Evolutionary conservation across 2,113 vertebrate genomes (phyloP).

Genomic region (Mirounga angustirostris): DNA sequence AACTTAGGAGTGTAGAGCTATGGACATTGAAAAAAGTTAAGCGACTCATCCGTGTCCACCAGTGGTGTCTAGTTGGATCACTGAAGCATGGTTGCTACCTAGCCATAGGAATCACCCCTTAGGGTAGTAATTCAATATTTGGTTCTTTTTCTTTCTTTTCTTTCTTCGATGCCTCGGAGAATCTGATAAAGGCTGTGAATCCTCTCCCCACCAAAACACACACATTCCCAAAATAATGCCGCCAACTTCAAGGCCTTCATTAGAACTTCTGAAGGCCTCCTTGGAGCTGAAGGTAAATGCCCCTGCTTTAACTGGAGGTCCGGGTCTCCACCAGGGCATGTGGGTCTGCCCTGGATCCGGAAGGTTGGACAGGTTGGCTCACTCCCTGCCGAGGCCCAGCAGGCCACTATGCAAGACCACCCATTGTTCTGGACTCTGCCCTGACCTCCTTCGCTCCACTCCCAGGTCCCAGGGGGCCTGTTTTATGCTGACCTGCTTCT

Average conservation of each 20-base stretch:
- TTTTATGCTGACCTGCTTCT: not conserved
- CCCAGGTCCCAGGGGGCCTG: not conserved
- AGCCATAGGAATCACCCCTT: not conserved
- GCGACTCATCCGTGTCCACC: not conserved
- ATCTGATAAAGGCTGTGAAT: not conserved
- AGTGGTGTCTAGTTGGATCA: not conserved
- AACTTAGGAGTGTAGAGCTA: not conserved
- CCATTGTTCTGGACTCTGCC: too few species aligned
- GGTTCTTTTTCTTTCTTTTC: not conserved
- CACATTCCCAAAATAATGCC: not conserved
- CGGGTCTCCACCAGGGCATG: not conserved
- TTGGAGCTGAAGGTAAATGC: not conserved
- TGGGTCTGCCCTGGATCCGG: not conserved
- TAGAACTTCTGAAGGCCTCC: not conserved
- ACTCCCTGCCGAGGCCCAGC: not conserved
- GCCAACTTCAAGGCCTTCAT: not conserved
- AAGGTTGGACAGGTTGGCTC: too few species aligned
- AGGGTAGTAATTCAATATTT: not conserved
- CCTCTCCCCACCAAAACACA: not conserved
- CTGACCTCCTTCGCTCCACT: not conserved
- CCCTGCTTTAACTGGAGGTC: not conserved
- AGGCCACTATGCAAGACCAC: not conserved
- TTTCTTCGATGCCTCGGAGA: not conserved
- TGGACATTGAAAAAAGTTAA: not conserved
- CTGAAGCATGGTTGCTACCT: not conserved